These are phyloP conservation scores for Sphecodes monilicornis DNA, from an alignment of 2,888 invertebrate genomes.

Conservation along the genomic window DNA sequence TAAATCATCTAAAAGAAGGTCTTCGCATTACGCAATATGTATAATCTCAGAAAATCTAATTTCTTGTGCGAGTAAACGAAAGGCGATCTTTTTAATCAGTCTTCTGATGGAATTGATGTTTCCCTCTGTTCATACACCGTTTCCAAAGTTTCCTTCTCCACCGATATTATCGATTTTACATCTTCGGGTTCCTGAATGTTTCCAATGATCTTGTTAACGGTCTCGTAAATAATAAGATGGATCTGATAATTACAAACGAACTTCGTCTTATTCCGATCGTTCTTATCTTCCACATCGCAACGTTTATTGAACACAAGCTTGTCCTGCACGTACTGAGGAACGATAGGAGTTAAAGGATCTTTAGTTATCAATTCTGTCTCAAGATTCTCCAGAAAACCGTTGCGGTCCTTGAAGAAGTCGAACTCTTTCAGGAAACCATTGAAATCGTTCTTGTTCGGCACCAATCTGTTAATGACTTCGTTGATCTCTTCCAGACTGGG, in stretches of 20 bases:
- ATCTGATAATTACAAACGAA: slow-evolving; percentile 82
- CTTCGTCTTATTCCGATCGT: slow-evolving; percentile 27
- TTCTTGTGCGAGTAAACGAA: background rate
- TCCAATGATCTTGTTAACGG: slow-evolving; percentile 54
- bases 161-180: background rate
- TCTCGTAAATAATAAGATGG: slow-evolving; percentile 87
- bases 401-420: slow-evolving; percentile 67
- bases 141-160: background rate
- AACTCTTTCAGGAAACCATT: slow-evolving; percentile 66
- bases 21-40: background rate
- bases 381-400: slow-evolving; percentile 70
- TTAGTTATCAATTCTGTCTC: slow-evolving; percentile 55
- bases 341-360: slow-evolving; percentile 32
- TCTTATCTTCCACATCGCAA: background rate
- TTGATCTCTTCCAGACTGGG: slow-evolving; percentile 69
- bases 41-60: background rate
- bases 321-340: slow-evolving; percentile 63
- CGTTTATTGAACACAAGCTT: slow-evolving; percentile 65
- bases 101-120: background rate
- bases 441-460: slow-evolving; percentile 69
- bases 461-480: slow-evolving; percentile 60
- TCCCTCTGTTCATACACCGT: background rate
- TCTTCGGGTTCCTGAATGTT: slow-evolving; percentile 59
- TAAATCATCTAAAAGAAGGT: background rate
- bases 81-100: background rate